phyloP scores from a whole-genome alignment of 2,888 invertebrate species.

The Drosophila percnosoma region DNA sequence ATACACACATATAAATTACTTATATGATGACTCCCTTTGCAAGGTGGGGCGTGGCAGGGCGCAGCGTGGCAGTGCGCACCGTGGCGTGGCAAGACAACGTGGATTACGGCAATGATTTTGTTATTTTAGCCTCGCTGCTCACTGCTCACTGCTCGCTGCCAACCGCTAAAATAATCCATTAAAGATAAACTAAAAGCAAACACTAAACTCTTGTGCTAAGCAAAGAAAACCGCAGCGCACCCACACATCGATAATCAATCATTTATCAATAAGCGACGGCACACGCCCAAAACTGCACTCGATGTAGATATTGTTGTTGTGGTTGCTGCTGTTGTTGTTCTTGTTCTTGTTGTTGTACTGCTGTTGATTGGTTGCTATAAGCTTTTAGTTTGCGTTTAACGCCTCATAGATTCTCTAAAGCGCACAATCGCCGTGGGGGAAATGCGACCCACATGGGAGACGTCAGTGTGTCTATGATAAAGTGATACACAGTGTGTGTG shows the following conservation, averaged over 20 bases:
- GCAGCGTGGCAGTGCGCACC: conserved; percentile 24
- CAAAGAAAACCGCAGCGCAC: conserved; percentile 70
- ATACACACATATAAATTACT: conserved; percentile 50
- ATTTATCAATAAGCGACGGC: conserved; percentile 74
- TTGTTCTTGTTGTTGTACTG: conserved; percentile 19
- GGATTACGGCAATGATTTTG: conserved; percentile 70
- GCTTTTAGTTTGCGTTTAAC: conserved; percentile 80
- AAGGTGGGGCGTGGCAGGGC: conserved; percentile 15
- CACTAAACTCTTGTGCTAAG: conserved; percentile 74
- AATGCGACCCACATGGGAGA: conserved; percentile 50
- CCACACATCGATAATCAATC: conserved; percentile 75
- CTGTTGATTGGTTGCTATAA: conserved; percentile 58
- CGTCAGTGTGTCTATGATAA: conserved; percentile 61
- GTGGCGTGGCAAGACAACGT: conserved; percentile 44
- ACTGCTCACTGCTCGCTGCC: conserved; percentile 40
- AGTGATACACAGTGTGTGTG: conserved; percentile 42
- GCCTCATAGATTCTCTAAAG: conserved; percentile 75
- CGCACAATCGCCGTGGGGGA: conserved; percentile 36
- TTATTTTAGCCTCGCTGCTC: conserved; percentile 22
- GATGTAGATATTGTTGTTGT: conserved; percentile 6
- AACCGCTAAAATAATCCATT: conserved; percentile 78
- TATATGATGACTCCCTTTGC: conserved; percentile 55
- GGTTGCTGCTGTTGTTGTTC: conserved; percentile 34
- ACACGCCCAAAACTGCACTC: conserved; percentile 69
- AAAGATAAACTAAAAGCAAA: conserved; percentile 79